A percentile compares a stretch with the other conserved stretches of the same genome.
Evolutionary conservation across 1,140 invertebrate species (phyloP).

Genomic region (Drosophila ambigua): DNA sequence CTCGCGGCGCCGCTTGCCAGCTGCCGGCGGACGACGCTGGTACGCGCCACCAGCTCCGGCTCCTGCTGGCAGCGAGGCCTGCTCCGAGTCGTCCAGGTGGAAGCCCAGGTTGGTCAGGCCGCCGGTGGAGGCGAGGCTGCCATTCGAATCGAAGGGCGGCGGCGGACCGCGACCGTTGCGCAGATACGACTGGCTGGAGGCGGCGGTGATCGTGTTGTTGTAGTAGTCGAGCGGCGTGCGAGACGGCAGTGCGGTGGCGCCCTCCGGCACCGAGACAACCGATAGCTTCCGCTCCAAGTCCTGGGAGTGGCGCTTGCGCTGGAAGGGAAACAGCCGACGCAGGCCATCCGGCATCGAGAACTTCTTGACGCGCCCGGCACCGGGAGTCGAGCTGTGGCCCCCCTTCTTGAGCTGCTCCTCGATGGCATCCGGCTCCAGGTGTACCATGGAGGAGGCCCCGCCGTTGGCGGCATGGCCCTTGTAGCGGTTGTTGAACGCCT

Average conservation of each 20-base stretch:
- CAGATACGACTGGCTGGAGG: conserved; percentile 72
- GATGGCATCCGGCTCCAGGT: conserved; percentile 57
- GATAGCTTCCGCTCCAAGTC: conserved; percentile 75
- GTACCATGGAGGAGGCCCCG: conserved; percentile 47
- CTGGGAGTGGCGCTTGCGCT: conserved; percentile 72
- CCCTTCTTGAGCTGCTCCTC: conserved; percentile 67
- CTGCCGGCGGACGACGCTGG: conserved; percentile 50
- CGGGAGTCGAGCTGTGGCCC: not conserved
- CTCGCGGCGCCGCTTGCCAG: conserved; percentile 60
- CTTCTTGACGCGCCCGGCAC: conserved; percentile 64
- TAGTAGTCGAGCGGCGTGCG: conserved; percentile 65
- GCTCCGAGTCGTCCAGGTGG: conserved; percentile 59
- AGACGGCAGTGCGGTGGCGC: conserved; percentile 44
- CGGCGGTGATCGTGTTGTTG: conserved; percentile 84
- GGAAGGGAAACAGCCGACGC: conserved; percentile 70
- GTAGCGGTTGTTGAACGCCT: conserved; percentile 75
- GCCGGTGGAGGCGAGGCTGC: conserved; percentile 47
- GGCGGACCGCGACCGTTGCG: conserved; percentile 62
- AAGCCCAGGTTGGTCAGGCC: conserved; percentile 57
- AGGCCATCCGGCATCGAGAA: conserved; percentile 81
- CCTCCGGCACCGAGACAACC: conserved; percentile 75
- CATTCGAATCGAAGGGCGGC: conserved; percentile 55
- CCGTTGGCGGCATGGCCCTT: conserved; percentile 46
- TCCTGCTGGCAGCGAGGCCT: conserved; percentile 23
- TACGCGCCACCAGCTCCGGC: conserved; percentile 39